Conservation (phyloP, 2,888 invertebrate species). For the Athetis lepigone region DNA sequence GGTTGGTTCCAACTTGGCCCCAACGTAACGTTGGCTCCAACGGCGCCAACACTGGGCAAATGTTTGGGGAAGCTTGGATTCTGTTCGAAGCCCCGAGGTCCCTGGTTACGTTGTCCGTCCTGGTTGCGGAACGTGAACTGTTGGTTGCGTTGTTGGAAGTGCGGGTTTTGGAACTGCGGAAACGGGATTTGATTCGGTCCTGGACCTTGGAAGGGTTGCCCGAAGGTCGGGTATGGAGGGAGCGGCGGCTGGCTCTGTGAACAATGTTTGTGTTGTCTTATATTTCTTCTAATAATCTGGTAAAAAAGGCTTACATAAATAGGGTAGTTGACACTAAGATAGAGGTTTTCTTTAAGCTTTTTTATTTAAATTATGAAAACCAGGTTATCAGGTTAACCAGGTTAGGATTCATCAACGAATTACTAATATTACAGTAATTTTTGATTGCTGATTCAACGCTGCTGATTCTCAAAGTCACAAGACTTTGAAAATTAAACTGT, state of each 20-base stretch:
- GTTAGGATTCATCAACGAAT: too few species aligned
- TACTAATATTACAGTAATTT: too few species aligned
- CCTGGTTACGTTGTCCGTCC: constrained; percentile 48
- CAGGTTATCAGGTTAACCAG: too few species aligned
- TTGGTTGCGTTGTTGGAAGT: constrained; percentile 70
- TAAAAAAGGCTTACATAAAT: too few species aligned
- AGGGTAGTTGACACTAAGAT: too few species aligned
- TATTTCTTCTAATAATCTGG: too few species aligned
- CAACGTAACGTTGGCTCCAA: constrained; percentile 61
- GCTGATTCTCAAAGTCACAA: too few species aligned
- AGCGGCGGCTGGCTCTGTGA: constrained; percentile 73
- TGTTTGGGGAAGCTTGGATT: constrained; percentile 72
- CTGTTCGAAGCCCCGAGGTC: constrained; percentile 45
- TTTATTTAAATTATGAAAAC: too few species aligned
- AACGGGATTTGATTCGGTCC: constrained; percentile 75
- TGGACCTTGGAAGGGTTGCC: constrained; percentile 72
- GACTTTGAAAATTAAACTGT: too few species aligned
- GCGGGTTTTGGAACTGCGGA: constrained; percentile 77
- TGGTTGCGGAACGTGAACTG: constrained; percentile 51
- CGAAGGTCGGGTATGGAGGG: constrained; percentile 78
- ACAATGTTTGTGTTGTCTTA: too few species aligned
- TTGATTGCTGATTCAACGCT: too few species aligned
- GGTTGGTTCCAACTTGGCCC: constrained; percentile 75
- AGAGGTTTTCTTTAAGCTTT: too few species aligned
- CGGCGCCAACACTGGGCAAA: constrained; percentile 70